phyloP scores from a whole-genome alignment of 2,113 vertebrate species.

The Azemiops feae region DNA sequence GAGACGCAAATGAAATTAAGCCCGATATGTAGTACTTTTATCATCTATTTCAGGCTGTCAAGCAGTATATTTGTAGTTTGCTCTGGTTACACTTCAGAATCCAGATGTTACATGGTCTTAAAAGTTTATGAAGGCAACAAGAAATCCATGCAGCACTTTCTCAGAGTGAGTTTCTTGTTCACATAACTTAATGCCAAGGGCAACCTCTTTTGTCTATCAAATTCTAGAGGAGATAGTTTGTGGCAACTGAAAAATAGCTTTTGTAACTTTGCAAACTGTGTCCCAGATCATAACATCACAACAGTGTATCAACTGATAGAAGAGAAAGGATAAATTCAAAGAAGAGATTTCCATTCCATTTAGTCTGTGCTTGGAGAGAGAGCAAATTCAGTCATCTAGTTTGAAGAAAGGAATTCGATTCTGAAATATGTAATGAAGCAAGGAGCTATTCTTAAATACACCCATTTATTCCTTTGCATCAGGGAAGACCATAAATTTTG shows the following conservation, averaged over 20 bases:
- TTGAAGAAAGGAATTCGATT: not conserved
- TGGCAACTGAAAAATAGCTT: slow-evolving; percentile 22
- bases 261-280: slow-evolving; percentile 19
- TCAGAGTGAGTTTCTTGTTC: not conserved
- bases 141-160: not conserved
- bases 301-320: not conserved
- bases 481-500: not conserved
- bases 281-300: slow-evolving; percentile 46
- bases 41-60: not conserved
- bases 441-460: not conserved
- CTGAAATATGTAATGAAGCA: not conserved
- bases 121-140: not conserved
- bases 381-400: slow-evolving; percentile 33
- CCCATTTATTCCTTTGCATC: not conserved
- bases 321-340: slow-evolving; percentile 32
- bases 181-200: not conserved
- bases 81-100: not conserved
- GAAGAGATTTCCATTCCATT: not conserved
- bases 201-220: not conserved
- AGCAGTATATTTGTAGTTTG: not conserved
- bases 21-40: not conserved
- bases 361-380: not conserved
- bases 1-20: not conserved
- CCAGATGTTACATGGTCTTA: not conserved
- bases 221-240: slow-evolving; percentile 10